Conservation (phyloP, 2,113 vertebrate species). For the Tichodroma muraria region DNA sequence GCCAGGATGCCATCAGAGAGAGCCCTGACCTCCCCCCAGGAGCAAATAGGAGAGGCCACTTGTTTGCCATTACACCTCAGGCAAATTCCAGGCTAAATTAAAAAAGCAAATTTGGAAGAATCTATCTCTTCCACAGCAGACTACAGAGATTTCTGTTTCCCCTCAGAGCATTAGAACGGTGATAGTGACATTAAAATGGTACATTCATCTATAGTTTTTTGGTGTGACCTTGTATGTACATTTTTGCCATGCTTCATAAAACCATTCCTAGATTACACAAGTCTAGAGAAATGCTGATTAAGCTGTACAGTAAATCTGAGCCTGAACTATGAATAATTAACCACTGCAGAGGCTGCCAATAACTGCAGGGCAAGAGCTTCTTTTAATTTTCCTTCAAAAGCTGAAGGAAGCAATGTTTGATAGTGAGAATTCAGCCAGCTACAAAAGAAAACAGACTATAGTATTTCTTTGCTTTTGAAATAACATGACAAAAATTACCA, state of each 20-base stretch:
- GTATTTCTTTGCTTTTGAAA: neutral
- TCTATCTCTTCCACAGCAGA: neutral
- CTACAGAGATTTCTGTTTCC: neutral
- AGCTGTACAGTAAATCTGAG: neutral
- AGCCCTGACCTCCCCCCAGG: neutral
- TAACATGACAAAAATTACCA: neutral
- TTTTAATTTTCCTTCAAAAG: constrained; percentile 28
- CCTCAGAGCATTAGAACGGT: neutral
- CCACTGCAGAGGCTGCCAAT: neutral
- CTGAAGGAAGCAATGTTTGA: neutral
- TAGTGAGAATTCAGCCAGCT: neutral
- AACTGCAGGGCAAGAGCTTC: neutral
- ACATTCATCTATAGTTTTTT: neutral
- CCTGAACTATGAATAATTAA: constrained; percentile 22
- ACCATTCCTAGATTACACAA: constrained; percentile 25
- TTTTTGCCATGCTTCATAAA: neutral
- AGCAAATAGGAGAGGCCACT: neutral
- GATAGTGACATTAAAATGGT: neutral
- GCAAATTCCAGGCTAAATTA: neutral
- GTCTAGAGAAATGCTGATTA: constrained; percentile 10
- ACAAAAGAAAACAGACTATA: neutral
- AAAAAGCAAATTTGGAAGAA: neutral
- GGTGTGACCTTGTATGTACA: neutral
- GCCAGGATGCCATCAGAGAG: neutral
- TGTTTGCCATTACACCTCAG: neutral